Conservation (phyloP, 2,113 vertebrate species). For the Megaceryle maxima region DNA sequence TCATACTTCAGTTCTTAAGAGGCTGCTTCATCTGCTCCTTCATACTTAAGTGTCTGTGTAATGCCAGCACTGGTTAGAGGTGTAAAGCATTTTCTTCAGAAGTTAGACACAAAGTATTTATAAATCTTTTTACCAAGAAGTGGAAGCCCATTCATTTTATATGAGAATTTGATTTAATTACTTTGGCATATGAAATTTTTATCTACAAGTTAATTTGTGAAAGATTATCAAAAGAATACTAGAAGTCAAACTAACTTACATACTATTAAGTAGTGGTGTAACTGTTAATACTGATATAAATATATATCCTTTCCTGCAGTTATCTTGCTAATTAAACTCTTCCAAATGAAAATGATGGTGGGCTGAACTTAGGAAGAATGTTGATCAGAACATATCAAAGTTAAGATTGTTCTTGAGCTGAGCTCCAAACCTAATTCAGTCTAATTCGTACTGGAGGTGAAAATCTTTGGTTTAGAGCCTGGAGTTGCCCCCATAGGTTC, state of each 20-base stretch:
- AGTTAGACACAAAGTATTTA: background rate
- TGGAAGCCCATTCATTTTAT: background rate
- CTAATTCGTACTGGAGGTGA: background rate
- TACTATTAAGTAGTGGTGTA: background rate
- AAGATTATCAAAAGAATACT: background rate
- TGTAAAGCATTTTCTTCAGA: background rate
- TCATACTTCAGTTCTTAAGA: background rate
- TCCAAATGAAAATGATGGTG: background rate
- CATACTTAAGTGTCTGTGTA: background rate
- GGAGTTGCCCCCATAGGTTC: no score
- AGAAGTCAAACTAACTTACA: background rate
- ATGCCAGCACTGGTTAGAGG: background rate
- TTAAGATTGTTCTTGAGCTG: background rate
- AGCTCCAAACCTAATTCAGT: background rate
- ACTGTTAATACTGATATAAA: background rate
- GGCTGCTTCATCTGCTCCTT: background rate
- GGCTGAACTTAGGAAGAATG: background rate
- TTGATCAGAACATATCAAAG: background rate
- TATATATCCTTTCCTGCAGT: background rate
- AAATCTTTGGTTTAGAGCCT: background rate
- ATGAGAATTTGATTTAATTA: background rate
- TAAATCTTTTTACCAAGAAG: slow-evolving; percentile 2
- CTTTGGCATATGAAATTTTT: background rate
- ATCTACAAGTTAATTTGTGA: background rate
- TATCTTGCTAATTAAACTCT: background rate